These are phyloP conservation scores for Dione vanillae DNA, from an alignment of 2,888 invertebrate species.

Conservation along the genomic window DNA sequence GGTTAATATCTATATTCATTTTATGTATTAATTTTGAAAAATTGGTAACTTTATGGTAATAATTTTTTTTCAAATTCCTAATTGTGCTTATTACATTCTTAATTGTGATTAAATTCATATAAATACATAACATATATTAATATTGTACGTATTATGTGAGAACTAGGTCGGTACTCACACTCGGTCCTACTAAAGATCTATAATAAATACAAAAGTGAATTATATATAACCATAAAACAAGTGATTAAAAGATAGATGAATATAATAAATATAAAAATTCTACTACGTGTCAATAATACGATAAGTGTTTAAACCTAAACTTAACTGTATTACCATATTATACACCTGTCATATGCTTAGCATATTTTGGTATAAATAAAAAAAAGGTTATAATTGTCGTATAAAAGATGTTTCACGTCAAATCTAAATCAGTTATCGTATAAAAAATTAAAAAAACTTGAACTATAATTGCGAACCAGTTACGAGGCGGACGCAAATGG, in stretches of 20 bases:
- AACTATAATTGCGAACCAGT: slow-evolving; percentile 65
- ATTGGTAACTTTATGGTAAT: too few relatives aligned
- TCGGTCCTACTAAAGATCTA: neutral
- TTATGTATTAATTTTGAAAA: too few relatives aligned
- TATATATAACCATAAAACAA: slow-evolving; percentile 11
- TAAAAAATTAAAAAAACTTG: slow-evolving; percentile 51
- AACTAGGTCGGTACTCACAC: neutral
- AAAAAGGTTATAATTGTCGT: slow-evolving; percentile 41
- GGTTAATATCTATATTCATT: too few relatives aligned
- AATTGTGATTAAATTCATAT: too few relatives aligned
- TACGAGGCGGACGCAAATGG: slow-evolving; percentile 59
- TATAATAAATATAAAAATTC: slow-evolving; percentile 21
- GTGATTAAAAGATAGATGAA: slow-evolving; percentile 1
- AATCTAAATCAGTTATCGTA: slow-evolving; percentile 50
- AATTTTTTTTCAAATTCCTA: too few relatives aligned
- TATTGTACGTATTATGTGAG: too few relatives aligned
- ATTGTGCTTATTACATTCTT: too few relatives aligned
- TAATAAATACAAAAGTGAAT: neutral
- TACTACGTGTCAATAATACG: slow-evolving; percentile 31
- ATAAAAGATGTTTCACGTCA: slow-evolving; percentile 37
- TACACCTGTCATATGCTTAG: slow-evolving; percentile 44
- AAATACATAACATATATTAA: too few relatives aligned
- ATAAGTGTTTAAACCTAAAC: slow-evolving; percentile 10
- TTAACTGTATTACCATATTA: slow-evolving; percentile 31
- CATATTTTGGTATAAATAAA: slow-evolving; percentile 42